phyloP scores from a whole-genome alignment of 2,113 vertebrate species.

The Macrotus californicus region DNA sequence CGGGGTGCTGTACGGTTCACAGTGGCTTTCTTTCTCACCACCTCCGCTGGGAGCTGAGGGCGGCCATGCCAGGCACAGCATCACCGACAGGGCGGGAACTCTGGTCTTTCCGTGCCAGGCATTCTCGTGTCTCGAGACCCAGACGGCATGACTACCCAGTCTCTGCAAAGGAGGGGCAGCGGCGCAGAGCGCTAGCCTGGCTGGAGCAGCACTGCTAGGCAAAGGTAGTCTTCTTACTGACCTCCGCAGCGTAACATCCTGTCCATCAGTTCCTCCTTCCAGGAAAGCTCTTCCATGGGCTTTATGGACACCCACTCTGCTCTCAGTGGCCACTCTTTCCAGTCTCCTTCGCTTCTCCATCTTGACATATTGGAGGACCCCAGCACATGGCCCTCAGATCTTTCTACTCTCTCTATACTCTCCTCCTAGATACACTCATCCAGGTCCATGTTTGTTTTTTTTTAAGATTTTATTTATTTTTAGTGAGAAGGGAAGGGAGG shows the following conservation, averaged over 20 bases:
- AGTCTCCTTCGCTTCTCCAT: not conserved
- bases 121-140: too few species aligned
- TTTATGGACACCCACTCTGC: not conserved
- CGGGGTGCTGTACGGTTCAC: too few species aligned
- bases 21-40: too few species aligned
- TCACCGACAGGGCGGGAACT: not conserved
- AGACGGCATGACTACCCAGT: accelerated
- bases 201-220: not conserved
- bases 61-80: accelerated
- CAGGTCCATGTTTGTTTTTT: too few species aligned
- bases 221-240: not conserved
- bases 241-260: not conserved
- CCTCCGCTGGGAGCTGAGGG: too few species aligned
- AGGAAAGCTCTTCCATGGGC: not conserved
- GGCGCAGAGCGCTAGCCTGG: not conserved
- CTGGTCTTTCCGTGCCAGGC: not conserved
- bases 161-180: not conserved
- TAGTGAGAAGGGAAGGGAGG: too few species aligned
- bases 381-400: not conserved
- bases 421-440: not conserved
- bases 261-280: not conserved
- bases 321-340: not conserved
- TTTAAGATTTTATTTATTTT: too few species aligned
- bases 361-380: not conserved
- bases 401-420: not conserved